Base-by-base conservation (phyloP, 2,113 vertebrate species). In the Mellivora capensis region DNA sequence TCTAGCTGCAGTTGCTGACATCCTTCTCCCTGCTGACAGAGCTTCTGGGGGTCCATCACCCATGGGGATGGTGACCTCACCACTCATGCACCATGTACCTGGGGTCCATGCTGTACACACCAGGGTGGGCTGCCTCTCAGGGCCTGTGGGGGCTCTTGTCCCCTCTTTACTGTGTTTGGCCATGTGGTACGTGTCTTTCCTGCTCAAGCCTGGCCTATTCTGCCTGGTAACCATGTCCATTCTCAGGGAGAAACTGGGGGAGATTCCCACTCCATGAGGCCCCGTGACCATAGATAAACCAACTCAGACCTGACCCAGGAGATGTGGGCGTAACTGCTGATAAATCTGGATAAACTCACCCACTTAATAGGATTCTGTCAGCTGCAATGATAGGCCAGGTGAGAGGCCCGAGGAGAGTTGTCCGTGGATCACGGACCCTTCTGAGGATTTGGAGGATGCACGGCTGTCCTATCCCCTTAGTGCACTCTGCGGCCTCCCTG, bases 401-500 rank as follows among this genome's bases (percentile, higher is more conserved):
- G 7, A 57, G 81, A 49, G 34, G 54, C 59, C 13, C 9, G 62
- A 17, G 21, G 11, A 72, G 11, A 59, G 76, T 8, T 25, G 42
- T 67, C 8, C 23, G 12, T 61, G 9, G 14, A 25, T n/a, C 49
- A 49, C 0, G 12, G 47, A 54, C 27, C 47, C 25, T 20, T 31
- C 11, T 14, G 76, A 74, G 64, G 80, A 34, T 34, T 25, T 27
- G n/a, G 18, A 39, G 76, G 34, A 17, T 27, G 27, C 0, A 0
- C 25, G 25, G 13, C 2, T 20, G 8, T 4, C 25, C 42, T 37
- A 42, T 34, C n/a, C 17, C 42, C 29, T 23, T 13, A 3, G 67
- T 4, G 9, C 15, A 4, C 14, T 1, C 44, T 0, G 4, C 20
- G 4, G 6, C 34, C 27, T 81, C 25, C 39, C 17, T 21, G 14